Evolutionary conservation across 2,113 vertebrate species (phyloP).

Genomic region (Girardinichthys multiradiatus): DNA sequence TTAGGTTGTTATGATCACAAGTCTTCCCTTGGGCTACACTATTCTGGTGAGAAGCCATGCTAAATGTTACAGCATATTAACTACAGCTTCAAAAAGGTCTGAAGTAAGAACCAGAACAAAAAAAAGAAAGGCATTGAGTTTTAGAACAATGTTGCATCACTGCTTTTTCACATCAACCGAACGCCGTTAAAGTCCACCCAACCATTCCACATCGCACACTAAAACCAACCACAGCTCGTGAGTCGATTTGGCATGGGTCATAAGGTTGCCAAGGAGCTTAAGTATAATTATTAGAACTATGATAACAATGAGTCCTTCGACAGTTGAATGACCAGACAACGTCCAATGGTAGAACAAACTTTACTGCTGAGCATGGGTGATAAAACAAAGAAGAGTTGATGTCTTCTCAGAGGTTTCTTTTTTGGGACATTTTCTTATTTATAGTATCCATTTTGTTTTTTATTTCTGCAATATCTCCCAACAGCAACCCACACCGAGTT

Average conservation of each 20-base stretch:
- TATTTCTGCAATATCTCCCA: slow-evolving; percentile 91
- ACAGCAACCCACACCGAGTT: slow-evolving; percentile 83
- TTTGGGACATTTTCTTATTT: slow-evolving; percentile 65
- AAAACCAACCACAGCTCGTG: slow-evolving; percentile 90
- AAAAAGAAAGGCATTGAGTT: slow-evolving; percentile 92
- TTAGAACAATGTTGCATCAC: slow-evolving; percentile 96
- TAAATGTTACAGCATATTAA: slow-evolving; percentile 99
- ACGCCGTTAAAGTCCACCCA: slow-evolving; percentile 91
- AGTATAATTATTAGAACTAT: slow-evolving; percentile 85
- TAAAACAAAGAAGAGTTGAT: slow-evolving; percentile 87
- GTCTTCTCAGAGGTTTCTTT: slow-evolving; percentile 79
- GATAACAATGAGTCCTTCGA: slow-evolving; percentile 81
- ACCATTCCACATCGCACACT: slow-evolving; percentile 86
- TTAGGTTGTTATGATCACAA: slow-evolving; percentile 82
- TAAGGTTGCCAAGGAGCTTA: slow-evolving; percentile 82
- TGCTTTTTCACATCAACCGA: slow-evolving; percentile 98
- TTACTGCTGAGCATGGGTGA: slow-evolving; percentile 91
- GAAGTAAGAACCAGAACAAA: slow-evolving; percentile 91
- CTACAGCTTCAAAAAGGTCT: slow-evolving; percentile 93
- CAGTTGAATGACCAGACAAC: slow-evolving; percentile 88
- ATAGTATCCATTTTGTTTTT: slow-evolving; percentile 80
- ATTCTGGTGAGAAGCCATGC: slow-evolving; percentile 99
- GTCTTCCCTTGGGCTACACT: slow-evolving; percentile 89
- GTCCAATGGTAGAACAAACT: slow-evolving; percentile 90
- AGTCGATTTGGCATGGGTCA: slow-evolving; percentile 87